Base-by-base conservation (phyloP, 1,140 invertebrate genomes). In the Sipha flava region DNA sequence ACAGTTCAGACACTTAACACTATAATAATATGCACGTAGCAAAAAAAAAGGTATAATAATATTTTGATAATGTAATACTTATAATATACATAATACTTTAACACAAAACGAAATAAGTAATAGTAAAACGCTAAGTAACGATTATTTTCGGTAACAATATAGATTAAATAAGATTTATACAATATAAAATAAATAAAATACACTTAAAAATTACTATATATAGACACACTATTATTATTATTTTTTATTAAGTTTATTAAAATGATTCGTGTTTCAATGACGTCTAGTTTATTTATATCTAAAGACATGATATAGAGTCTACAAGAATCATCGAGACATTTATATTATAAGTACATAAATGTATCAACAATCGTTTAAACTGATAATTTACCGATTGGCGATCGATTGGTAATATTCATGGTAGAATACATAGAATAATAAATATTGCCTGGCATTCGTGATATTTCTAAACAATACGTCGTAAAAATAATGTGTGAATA, bases 101-200 rank as follows among this genome's bases (percentile, higher is more conserved):
- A 66, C 64, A 66, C 43, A 43, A 75, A 52, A 75, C 26, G 26
- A 75, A 75, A 52, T 37, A 52, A 54, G 29, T 43, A 23, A 21
- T 52, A 75, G 47, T 34, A 34, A 75, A 75, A 75, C 31, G 70
- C 70, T 75, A 54, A 75, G 54, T 31, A 75, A 75, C 70, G 47
- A 54, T 54, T 37, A 72, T n/a, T 75, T 37, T 34, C 12, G 49
- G 31, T 75, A 75, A 75, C 70, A 54, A 75, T 34, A 52, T 59
- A 66, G 18, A 43, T 21, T 70, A 68, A 68, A 45, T 45, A 45
- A 34, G 18, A 64, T 64, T 64, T 64, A 21, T 64, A 64, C 34
- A 64, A 37, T 64, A 40, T 18, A 37, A 68, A 40, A 40, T 40
- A 40, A 40, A 40, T 10, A 40, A 4, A 68, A 45, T 45, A 47